Conservation (phyloP, 2,113 vertebrate genomes). For the Meleagris gallopavo region DNA sequence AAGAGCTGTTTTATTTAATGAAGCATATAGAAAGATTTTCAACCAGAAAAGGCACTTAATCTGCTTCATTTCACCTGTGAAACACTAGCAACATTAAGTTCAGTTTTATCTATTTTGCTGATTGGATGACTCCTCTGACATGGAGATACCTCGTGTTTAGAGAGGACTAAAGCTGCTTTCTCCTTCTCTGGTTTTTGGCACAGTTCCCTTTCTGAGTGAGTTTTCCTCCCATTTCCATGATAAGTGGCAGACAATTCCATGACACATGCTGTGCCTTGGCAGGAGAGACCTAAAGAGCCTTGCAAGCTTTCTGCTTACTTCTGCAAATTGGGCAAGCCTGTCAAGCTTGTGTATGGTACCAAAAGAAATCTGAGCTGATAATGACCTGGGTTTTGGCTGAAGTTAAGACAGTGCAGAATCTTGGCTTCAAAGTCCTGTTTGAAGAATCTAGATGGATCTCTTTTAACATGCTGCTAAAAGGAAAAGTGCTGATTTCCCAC, state of each 20-base stretch:
- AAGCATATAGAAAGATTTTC: background rate
- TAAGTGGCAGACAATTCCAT: background rate
- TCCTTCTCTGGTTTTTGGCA: background rate
- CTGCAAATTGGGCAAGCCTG: background rate
- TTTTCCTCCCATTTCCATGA: background rate
- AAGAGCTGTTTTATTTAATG: background rate
- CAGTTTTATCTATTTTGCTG: background rate
- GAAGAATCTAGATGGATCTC: background rate
- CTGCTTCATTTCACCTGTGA: background rate
- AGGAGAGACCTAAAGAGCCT: background rate
- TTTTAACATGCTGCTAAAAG: background rate
- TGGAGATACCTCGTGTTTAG: background rate
- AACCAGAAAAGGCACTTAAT: background rate
- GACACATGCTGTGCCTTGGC: background rate
- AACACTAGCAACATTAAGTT: background rate
- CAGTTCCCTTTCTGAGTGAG: background rate
- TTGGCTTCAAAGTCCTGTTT: background rate
- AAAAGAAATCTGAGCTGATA: background rate
- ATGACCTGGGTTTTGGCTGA: background rate
- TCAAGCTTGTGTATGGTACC: background rate
- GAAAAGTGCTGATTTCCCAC: background rate
- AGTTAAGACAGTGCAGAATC: background rate
- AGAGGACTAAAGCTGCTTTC: background rate
- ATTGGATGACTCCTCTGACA: background rate
- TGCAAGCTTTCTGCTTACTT: background rate